A percentile compares a stretch with the other conserved stretches of the same genome.
Evolutionary conservation across 2,888 invertebrate genomes (phyloP).

Genomic region (Opisthograptis luteolata): DNA sequence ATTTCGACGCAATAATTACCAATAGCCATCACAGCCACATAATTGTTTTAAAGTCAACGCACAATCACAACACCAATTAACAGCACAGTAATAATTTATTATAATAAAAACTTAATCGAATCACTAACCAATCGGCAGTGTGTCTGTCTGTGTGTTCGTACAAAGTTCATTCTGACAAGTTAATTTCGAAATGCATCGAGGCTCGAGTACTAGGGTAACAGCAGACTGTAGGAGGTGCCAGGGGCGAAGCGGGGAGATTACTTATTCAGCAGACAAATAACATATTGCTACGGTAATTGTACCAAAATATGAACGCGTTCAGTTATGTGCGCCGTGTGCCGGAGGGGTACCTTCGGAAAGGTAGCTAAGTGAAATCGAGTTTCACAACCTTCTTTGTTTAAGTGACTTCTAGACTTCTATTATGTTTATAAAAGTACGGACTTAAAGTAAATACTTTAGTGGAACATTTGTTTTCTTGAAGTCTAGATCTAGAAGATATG

Average conservation of each 20-base stretch:
- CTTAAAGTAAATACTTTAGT: no score
- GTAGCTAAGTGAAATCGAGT: no score
- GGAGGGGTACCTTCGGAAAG: conserved; percentile 32
- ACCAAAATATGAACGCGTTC: conserved; percentile 61
- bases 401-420: no score
- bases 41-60: conserved; percentile 13
- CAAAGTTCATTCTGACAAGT: conserved; percentile 78
- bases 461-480: no score
- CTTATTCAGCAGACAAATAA: conserved; percentile 78
- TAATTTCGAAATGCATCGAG: conserved; percentile 78
- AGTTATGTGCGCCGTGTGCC: conserved; percentile 52
- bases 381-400: no score
- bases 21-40: conserved; percentile 1
- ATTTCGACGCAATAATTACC: no score
- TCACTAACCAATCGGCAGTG: conserved; percentile 74
- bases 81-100: no score
- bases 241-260: conserved; percentile 57
- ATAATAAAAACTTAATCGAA: conserved; percentile 78
- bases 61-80: conserved; percentile 47
- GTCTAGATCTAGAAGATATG: no score
- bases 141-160: conserved; percentile 64
- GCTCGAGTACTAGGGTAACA: conserved; percentile 31
- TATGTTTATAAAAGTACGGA: no score
- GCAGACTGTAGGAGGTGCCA: conserved; percentile 27
- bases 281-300: conserved; percentile 79